These are phyloP conservation scores for Pelodytes ibericus DNA, from an alignment of 2,797 vertebrate genomes.

Conservation along the genomic window DNA sequence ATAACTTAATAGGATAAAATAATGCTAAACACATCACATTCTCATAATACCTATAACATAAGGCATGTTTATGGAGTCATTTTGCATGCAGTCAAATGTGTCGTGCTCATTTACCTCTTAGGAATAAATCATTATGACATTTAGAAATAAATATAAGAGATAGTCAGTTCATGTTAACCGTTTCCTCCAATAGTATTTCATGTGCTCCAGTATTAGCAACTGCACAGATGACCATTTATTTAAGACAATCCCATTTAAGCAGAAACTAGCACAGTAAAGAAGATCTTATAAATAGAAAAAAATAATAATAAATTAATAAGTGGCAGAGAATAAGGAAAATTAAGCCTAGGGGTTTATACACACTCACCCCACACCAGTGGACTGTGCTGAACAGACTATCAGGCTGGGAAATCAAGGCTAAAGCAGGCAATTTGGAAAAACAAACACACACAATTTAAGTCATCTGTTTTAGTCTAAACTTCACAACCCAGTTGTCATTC, in stretches of 20 bases:
- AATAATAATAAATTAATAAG: no score
- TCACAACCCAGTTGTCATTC: no score
- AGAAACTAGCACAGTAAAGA: neutral
- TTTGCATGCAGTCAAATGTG: conserved; percentile 32
- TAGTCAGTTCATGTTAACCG: neutral
- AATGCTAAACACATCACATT: conserved; percentile 1
- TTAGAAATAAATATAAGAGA: conserved; percentile 14
- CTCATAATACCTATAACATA: conserved; percentile 6
- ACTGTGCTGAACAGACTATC: no score
- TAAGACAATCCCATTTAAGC: neutral
- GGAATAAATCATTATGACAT: conserved; percentile 14
- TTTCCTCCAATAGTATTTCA: conserved; percentile 23
- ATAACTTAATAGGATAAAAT: neutral
- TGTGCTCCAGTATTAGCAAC: conserved; percentile 37
- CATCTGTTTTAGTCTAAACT: no score
- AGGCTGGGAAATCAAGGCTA: no score
- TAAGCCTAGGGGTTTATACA: no score
- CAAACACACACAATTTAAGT: no score
- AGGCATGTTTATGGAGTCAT: conserved; percentile 37
- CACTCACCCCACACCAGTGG: no score
- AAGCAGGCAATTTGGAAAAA: no score
- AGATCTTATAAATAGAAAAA: no score
- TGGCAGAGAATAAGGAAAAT: no score
- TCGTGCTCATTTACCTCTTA: conserved; percentile 22
- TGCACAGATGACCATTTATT: conserved; percentile 5